These are phyloP conservation scores for Scaptomyza polygonia DNA, from an alignment of 2,888 invertebrate species.

Conservation along the genomic window DNA sequence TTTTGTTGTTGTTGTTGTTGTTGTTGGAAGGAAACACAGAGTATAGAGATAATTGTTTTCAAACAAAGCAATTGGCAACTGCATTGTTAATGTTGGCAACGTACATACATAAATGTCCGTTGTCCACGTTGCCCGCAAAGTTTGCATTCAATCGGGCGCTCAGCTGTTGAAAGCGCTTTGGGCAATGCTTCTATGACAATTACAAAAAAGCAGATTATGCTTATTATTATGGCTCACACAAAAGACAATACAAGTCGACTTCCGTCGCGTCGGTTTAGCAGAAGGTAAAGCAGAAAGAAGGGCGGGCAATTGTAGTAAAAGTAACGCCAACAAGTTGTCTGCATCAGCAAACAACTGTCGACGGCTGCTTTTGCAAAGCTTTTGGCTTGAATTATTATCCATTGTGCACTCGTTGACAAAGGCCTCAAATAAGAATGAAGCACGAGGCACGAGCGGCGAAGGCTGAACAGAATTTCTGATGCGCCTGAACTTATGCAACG, in stretches of 20 bases:
- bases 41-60: slow-evolving; percentile 1
- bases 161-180: slow-evolving; percentile 18
- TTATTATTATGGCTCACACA: slow-evolving; percentile 37
- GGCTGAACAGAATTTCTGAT: slow-evolving; percentile 2
- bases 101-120: slow-evolving; percentile 10
- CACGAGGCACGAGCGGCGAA: not conserved
- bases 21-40: not conserved
- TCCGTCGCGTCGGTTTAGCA: not conserved
- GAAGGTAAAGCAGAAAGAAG: slow-evolving; percentile 30
- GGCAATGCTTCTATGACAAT: slow-evolving; percentile 49
- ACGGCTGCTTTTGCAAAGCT: slow-evolving; percentile 36
- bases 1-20: too few relatives aligned
- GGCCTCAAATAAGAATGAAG: slow-evolving; percentile 5
- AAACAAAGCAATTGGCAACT: slow-evolving; percentile 4
- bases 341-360: slow-evolving; percentile 30
- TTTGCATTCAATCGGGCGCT: slow-evolving; percentile 32
- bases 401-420: slow-evolving; percentile 63
- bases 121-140: slow-evolving; percentile 20
- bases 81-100: slow-evolving; percentile 16
- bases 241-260: slow-evolving; percentile 6
- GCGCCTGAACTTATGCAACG: slow-evolving; percentile 54
- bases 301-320: too few relatives aligned
- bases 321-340: slow-evolving; percentile 64
- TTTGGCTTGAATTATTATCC: slow-evolving; percentile 55
- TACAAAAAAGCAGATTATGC: slow-evolving; percentile 57